A percentile compares a stretch with the other conserved stretches of the same genome.
phyloP scores from a whole-genome alignment of 2,888 invertebrate genomes.

The Thysanoteuthis rhombus region DNA sequence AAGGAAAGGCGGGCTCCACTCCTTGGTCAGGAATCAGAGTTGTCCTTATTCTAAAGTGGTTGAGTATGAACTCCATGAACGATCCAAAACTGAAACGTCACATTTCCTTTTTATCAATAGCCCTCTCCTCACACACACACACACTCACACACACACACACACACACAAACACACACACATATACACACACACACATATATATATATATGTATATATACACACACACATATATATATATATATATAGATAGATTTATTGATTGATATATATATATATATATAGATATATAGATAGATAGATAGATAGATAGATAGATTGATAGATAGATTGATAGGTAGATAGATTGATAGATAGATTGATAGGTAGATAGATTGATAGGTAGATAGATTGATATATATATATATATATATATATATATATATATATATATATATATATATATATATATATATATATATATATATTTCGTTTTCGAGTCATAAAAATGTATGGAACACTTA shows the following conservation, averaged over 20 bases:
- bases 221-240: conserved; percentile 24
- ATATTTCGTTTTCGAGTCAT: no score
- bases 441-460: conserved; percentile 1
- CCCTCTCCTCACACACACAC: background rate
- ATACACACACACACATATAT: background rate
- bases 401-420: background rate
- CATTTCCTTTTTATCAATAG: no score
- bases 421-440: background rate
- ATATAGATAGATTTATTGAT: background rate
- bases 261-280: conserved; percentile 22
- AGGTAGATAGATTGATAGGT: background rate
- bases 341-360: background rate
- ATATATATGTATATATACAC: background rate
- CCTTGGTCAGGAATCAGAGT: no score
- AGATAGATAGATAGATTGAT: background rate
- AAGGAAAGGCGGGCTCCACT: no score
- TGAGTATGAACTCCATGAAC: no score
- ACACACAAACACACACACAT: background rate
- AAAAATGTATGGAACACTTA: no score
- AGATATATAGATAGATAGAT: background rate
- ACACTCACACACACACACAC: background rate
- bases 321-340: background rate
- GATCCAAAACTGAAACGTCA: no score
- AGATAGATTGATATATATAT: background rate
- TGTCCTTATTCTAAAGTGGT: no score